phyloP scores from a whole-genome alignment of 2,113 vertebrate genomes.

The Equus przewalskii region DNA sequence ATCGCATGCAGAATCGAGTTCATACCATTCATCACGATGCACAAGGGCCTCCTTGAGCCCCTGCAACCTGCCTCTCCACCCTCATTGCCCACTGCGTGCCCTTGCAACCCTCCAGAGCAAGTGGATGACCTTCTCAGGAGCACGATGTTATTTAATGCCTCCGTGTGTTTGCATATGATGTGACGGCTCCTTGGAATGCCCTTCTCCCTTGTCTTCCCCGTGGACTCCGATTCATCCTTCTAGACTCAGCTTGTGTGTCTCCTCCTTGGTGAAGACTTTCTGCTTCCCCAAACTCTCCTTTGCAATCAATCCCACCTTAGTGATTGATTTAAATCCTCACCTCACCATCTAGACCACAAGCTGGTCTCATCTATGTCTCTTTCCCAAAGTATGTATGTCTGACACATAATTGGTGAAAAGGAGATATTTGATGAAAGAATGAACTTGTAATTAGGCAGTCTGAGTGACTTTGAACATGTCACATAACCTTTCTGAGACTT shows the following conservation, averaged over 20 bases:
- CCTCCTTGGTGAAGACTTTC: background rate
- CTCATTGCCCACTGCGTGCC: background rate
- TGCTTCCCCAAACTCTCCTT: background rate
- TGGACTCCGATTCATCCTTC: background rate
- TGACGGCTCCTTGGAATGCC: background rate
- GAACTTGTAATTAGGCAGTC: background rate
- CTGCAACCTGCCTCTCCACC: background rate
- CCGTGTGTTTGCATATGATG: background rate
- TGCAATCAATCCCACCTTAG: background rate
- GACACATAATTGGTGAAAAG: conserved; percentile 16
- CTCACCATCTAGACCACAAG: background rate
- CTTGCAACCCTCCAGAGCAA: background rate
- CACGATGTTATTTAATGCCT: background rate
- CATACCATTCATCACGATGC: background rate
- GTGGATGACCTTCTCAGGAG: background rate
- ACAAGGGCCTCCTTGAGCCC: background rate
- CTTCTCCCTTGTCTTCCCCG: background rate
- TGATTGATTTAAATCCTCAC: background rate
- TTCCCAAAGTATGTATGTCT: background rate
- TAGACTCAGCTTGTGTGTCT: background rate
- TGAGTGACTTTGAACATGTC: conserved; percentile 12
- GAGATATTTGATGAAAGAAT: conserved; percentile 15
- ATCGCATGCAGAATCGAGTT: background rate
- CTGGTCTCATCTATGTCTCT: background rate
- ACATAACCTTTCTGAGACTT: background rate